phyloP scores from a whole-genome alignment of 2,113 vertebrate genomes.

The Rhipidura dahli region DNA sequence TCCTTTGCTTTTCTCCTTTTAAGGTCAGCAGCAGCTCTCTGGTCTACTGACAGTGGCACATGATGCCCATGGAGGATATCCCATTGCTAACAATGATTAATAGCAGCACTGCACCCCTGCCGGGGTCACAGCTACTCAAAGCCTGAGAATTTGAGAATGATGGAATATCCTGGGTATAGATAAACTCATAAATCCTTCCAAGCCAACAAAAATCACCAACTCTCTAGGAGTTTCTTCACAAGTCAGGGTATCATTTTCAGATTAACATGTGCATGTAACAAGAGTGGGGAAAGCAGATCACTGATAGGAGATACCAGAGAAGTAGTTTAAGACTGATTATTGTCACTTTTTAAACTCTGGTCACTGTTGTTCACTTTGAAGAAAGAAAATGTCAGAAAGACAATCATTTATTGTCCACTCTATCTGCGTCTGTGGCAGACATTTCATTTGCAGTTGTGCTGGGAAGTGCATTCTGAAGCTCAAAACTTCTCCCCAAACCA shows the following conservation, averaged over 20 bases:
- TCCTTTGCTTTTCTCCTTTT: not conserved
- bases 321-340: not conserved
- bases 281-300: not conserved
- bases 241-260: not conserved
- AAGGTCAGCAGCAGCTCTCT: not conserved
- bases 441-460: not conserved
- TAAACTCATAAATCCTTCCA: not conserved
- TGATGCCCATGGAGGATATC: not conserved
- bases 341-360: not conserved
- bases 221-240: not conserved
- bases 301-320: not conserved
- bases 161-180: not conserved
- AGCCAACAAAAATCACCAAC: not conserved
- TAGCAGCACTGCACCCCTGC: not conserved
- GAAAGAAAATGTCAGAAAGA: not conserved
- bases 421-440: not conserved
- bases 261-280: not conserved
- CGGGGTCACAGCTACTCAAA: not conserved
- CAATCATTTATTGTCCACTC: not conserved
- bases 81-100: not conserved
- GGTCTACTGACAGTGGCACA: constrained; percentile 2
- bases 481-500: not conserved
- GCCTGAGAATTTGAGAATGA: not conserved
- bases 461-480: not conserved
- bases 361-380: not conserved